These are phyloP conservation scores for Actinia tenebrosa DNA, from an alignment of 64 coral and sea anemone genomes.

Conservation along the genomic window DNA sequence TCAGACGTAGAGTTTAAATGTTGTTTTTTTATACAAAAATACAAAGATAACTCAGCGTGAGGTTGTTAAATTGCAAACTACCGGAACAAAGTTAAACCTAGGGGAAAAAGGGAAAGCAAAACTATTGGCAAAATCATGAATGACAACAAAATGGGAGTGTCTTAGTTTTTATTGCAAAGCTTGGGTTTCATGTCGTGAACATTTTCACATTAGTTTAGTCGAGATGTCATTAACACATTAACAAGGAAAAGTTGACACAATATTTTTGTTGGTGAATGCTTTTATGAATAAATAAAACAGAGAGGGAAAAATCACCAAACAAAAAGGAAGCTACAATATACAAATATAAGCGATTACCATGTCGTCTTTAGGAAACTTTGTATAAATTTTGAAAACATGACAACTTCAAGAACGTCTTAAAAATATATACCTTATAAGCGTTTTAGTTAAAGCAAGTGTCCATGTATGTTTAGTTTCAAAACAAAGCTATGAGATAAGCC, in stretches of 20 bases:
- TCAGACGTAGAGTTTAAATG: neutral
- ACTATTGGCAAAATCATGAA: no score
- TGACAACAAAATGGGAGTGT: neutral
- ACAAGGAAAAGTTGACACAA: neutral
- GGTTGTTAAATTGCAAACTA: neutral
- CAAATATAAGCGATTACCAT: no score
- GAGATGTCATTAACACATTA: neutral
- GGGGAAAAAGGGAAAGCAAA: no score
- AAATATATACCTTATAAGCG: neutral
- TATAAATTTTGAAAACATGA: neutral
- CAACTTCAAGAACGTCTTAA: neutral
- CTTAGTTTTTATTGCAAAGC: neutral
- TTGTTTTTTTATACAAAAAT: neutral
- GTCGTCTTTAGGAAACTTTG: neutral
- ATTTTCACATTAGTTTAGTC: neutral
- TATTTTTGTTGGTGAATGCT: neutral
- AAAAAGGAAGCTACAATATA: no score
- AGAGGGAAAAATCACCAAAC: neutral
- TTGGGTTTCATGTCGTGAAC: neutral
- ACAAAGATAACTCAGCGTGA: neutral
- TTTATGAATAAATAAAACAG: constrained; percentile 16
- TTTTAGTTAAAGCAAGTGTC: constrained; percentile 12
- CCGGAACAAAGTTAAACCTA: no score
- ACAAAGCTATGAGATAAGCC: constrained; percentile 26
- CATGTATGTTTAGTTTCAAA: neutral